Evolutionary conservation across 2,113 vertebrate genomes (phyloP).

Genomic region (Lanius collurio): DNA sequence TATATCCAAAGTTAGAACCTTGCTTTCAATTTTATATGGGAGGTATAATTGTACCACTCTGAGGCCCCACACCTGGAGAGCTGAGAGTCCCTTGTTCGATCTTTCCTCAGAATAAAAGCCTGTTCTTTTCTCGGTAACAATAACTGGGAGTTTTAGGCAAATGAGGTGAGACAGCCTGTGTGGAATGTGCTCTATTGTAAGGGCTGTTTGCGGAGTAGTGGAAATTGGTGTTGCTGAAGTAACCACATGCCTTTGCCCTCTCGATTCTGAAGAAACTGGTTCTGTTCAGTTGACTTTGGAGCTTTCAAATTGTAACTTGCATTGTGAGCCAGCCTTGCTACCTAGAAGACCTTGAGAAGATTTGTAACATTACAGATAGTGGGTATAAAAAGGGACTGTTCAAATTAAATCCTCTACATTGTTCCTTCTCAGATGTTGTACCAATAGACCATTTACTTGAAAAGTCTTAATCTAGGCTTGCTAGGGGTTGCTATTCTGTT

Average conservation of each 20-base stretch:
- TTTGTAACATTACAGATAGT: background rate
- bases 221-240: background rate
- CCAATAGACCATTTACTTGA: background rate
- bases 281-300: background rate
- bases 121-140: background rate
- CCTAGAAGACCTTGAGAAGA: background rate
- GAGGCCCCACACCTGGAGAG: background rate
- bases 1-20: background rate
- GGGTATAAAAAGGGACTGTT: background rate
- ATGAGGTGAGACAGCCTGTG: background rate
- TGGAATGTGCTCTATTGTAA: background rate
- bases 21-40: background rate
- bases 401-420: fast-evolving
- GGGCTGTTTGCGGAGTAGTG: background rate
- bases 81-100: background rate
- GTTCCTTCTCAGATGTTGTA: background rate
- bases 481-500: background rate
- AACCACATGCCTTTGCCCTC: background rate
- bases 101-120: background rate
- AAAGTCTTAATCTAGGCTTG: background rate
- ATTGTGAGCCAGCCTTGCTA: background rate
- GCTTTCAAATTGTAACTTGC: background rate
- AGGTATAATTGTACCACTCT: background rate
- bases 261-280: background rate
- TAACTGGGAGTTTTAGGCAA: background rate